Base-by-base conservation (phyloP, 1,140 invertebrate genomes). In the Drosophila jambulina region DNA sequence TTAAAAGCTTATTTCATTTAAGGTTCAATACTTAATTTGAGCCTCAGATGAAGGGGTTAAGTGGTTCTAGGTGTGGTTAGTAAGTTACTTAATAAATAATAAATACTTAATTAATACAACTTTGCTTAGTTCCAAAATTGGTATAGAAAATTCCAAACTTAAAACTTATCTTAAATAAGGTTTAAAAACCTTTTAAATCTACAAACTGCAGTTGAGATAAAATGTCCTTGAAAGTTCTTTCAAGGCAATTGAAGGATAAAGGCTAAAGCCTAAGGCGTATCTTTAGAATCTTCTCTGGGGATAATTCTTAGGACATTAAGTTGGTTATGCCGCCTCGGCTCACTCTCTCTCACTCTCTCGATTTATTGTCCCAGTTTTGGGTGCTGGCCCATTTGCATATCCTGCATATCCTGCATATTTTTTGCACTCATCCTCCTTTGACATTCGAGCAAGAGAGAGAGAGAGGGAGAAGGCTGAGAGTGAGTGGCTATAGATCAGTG, bases 401-500 rank as follows among this genome's bases (percentile, higher is more conserved):
- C 53, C 25, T 19, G 65, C 60, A 69, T 69, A 67, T 46, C 63
- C 53, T 56, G 53, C 53, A 56, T 56, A 38, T 56, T 56, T 56
- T 56, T 68, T 36, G 56, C 32, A 25, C 61, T 58, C 29, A 32
- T 62, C 46, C 46, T 25, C 8, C 25, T 49, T 51, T 51, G 48
- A 51, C 48, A 51, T 29, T 51, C 48, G 48, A 51, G 42, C 10
- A 3, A 13, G 42, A 43, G 42, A 12, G 23, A 25, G 21, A 15
- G 8, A 23, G 13, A 12, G 13, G 8, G n/a, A 15, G 46, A 27
- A 15, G 8, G 25, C 38, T 36, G 56, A 15, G 56, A 25, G 57
- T 45, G 51, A 63, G 25, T 72, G 61, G 80, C 76, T 59, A 83
- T 87, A 88, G 83, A 87, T 88, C 83, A 87, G 82, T 87, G 84